Conservation (phyloP, 2,797 vertebrate genomes). For the Cossypha dichroa region DNA sequence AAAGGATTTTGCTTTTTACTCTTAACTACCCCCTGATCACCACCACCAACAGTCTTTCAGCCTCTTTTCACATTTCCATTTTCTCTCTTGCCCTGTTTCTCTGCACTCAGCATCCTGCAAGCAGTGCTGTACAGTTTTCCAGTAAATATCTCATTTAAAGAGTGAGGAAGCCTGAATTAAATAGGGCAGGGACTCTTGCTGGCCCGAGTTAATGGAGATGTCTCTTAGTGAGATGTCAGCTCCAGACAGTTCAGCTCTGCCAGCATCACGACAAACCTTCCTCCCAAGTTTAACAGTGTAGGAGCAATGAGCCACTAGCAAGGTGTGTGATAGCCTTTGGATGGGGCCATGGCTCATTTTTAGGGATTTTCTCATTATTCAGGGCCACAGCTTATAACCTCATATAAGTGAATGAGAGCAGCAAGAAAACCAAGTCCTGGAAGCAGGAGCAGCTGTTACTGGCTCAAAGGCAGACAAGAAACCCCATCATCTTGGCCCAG, state of each 20-base stretch:
- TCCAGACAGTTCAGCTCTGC: slow-evolving; percentile 33
- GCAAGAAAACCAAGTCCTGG: not conserved
- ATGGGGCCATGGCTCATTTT: not conserved
- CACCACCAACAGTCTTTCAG: not conserved
- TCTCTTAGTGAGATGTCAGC: slow-evolving; percentile 52
- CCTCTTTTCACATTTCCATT: slow-evolving; percentile 21
- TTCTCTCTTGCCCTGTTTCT: not conserved
- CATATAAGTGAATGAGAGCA: not conserved
- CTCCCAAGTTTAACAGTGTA: not conserved
- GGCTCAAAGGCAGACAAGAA: not conserved
- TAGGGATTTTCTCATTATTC: not conserved
- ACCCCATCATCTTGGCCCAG: not conserved
- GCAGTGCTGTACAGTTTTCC: slow-evolving; percentile 37
- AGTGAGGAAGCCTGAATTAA: slow-evolving; percentile 58
- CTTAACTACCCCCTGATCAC: not conserved
- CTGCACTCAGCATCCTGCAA: slow-evolving; percentile 49
- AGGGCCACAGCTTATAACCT: not conserved
- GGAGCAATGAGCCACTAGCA: not conserved
- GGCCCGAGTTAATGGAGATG: slow-evolving; percentile 49
- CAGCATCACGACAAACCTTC: not conserved
- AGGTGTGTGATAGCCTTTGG: not conserved
- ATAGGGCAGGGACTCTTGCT: slow-evolving; percentile 43
- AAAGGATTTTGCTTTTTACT: not conserved
- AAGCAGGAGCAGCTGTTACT: not conserved
- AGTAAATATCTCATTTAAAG: slow-evolving; percentile 63